Conservation (phyloP, 2,113 vertebrate species). For the Brachyhypopomus occidentalis region DNA sequence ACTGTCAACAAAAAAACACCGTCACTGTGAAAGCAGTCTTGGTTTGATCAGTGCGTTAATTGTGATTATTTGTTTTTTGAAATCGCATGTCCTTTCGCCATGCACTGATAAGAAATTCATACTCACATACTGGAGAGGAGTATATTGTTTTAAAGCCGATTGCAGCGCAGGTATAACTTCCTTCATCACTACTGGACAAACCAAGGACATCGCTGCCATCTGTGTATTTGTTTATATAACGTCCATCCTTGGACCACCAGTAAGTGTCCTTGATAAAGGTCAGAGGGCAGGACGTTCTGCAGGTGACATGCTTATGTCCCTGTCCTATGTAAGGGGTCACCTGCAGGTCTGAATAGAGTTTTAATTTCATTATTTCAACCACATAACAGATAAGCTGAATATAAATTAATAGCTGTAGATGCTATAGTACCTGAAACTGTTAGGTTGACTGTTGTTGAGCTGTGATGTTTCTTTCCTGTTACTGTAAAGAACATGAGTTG, state of each 20-base stretch:
- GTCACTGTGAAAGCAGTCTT: too few species aligned
- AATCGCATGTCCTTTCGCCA: neutral
- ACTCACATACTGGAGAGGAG: slow-evolving; percentile 25
- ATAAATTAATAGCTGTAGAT: neutral
- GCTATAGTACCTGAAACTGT: slow-evolving; percentile 23
- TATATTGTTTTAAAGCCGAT: neutral
- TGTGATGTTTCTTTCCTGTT: neutral
- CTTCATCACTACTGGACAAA: neutral
- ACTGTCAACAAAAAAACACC: too few species aligned
- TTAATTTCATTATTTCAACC: neutral
- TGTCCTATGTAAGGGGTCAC: neutral
- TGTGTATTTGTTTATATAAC: neutral
- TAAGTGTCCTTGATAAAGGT: fast-evolving
- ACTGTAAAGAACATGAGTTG: slow-evolving; percentile 26
- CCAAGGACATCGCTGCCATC: too few species aligned
- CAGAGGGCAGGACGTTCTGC: neutral
- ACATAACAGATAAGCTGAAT: neutral
- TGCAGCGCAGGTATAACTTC: slow-evolving; percentile 7
- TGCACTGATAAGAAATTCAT: neutral
- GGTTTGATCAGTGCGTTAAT: too few species aligned
- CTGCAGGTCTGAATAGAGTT: slow-evolving; percentile 16
- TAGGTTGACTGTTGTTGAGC: neutral
- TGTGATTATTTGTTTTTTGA: too few species aligned
- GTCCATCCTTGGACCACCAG: neutral
- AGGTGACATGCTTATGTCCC: neutral